These are phyloP conservation scores for Nansenia antarctica DNA, from an alignment of 2,113 vertebrate species.

Conservation along the genomic window DNA sequence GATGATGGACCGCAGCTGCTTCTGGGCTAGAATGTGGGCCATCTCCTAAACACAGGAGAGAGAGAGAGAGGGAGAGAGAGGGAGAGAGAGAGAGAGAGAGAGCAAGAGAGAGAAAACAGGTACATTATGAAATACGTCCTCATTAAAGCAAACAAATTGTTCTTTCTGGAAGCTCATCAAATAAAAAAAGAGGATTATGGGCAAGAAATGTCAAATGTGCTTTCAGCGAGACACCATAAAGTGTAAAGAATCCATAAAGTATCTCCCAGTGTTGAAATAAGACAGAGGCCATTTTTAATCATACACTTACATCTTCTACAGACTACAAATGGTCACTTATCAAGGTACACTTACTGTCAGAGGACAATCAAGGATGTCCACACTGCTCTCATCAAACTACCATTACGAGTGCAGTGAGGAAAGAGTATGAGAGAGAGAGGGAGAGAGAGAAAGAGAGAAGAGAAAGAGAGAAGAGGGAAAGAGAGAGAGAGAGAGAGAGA, in stretches of 20 bases:
- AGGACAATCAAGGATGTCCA: constrained; percentile 82
- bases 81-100: constrained; percentile 4
- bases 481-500: constrained; percentile 32
- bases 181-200: constrained; percentile 37
- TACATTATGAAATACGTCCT: not conserved
- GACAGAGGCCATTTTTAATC: constrained; percentile 35
- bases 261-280: not conserved
- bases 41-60: constrained; percentile 83
- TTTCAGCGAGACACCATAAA: constrained; percentile 19
- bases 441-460: constrained; percentile 51
- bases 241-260: constrained; percentile 12
- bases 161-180: constrained; percentile 5
- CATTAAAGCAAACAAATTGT: not conserved
- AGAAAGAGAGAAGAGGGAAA: constrained; percentile 50
- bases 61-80: constrained; percentile 13
- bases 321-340: constrained; percentile 59
- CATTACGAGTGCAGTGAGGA: constrained; percentile 63
- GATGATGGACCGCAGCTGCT: constrained; percentile 94
- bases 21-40: constrained; percentile 96
- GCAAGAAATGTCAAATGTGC: constrained; percentile 22
- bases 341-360: constrained; percentile 79
- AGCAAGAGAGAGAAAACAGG: not conserved
- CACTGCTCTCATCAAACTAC: constrained; percentile 79
- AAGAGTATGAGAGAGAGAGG: constrained; percentile 22
- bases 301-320: constrained; percentile 50